Conservation (phyloP, 2,888 invertebrate genomes). For the Acronicta aceris region DNA sequence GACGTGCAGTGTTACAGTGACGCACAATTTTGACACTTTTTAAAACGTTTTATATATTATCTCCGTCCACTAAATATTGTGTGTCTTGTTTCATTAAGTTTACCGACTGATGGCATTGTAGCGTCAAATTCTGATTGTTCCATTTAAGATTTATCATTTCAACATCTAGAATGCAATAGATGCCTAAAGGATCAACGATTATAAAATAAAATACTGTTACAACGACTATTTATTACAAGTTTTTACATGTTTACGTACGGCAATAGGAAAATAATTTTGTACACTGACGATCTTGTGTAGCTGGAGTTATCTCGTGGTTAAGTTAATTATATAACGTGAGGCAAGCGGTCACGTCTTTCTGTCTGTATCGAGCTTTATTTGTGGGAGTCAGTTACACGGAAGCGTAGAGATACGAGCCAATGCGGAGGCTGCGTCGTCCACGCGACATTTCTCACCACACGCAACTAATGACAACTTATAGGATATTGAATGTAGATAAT, state of each 20-base stretch:
- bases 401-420: slow-evolving; percentile 51
- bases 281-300: slow-evolving; percentile 37
- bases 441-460: slow-evolving; percentile 28
- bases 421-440: slow-evolving; percentile 54
- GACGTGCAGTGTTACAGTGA: slow-evolving; percentile 63
- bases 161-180: slow-evolving; percentile 42
- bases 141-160: slow-evolving; percentile 43
- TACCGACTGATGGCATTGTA: slow-evolving; percentile 59
- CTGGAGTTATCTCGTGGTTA: slow-evolving; percentile 43
- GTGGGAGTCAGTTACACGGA: slow-evolving; percentile 43
- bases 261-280: slow-evolving; percentile 44
- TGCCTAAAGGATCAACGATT: slow-evolving; percentile 39
- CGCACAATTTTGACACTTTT: slow-evolving; percentile 82
- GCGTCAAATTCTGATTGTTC: slow-evolving; percentile 43
- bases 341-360: slow-evolving; percentile 30
- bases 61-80: slow-evolving; percentile 83
- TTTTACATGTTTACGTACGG: slow-evolving; percentile 46
- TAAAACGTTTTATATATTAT: slow-evolving; percentile 74
- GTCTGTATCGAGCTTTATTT: slow-evolving; percentile 43
- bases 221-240: slow-evolving; percentile 52
- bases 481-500: slow-evolving; percentile 59
- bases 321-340: slow-evolving; percentile 41
- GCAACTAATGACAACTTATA: slow-evolving; percentile 44
- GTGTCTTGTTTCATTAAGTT: slow-evolving; percentile 68
- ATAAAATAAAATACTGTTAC: slow-evolving; percentile 43